Conservation (phyloP, 2,888 invertebrate genomes). For the Sinotaia quadrata region DNA sequence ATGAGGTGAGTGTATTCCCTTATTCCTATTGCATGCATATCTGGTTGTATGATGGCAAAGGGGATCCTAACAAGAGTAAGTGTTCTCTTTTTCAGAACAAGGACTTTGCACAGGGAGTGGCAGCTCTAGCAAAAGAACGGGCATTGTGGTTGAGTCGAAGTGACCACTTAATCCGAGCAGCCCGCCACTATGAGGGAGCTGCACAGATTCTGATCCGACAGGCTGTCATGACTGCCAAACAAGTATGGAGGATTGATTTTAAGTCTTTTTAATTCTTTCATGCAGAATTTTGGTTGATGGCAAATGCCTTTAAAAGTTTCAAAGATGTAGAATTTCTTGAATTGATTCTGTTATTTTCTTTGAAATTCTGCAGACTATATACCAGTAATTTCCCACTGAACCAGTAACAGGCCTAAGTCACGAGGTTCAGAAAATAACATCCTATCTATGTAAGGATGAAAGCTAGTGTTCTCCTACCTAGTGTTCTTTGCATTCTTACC, state of each 20-base stretch:
- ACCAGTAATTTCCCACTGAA: too few species aligned
- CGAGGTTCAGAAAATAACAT: too few species aligned
- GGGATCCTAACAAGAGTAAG: too few species aligned
- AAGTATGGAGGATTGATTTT: slow-evolving; percentile 53
- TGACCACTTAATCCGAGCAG: slow-evolving; percentile 73
- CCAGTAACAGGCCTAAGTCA: too few species aligned
- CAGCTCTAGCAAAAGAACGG: slow-evolving; percentile 63
- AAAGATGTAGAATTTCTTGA: not conserved
- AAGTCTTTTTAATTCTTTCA: not conserved
- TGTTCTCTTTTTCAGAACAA: slow-evolving; percentile 47
- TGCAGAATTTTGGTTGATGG: not conserved
- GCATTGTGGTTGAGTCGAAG: slow-evolving; percentile 72
- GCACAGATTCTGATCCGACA: slow-evolving; percentile 73
- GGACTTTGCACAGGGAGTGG: slow-evolving; percentile 64
- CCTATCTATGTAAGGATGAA: too few species aligned
- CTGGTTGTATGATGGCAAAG: too few species aligned
- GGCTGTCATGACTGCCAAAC: slow-evolving; percentile 71
- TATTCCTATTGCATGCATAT: too few species aligned
- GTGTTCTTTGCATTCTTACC: too few species aligned
- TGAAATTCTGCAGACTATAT: too few species aligned
- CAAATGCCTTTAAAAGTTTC: not conserved
- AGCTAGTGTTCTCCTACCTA: too few species aligned
- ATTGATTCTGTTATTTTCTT: not conserved
- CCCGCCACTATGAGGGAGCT: slow-evolving; percentile 75
- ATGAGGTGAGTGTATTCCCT: too few species aligned